Evolutionary conservation across 2,888 invertebrate species (phyloP).

Genomic region (Ctenicera cuprea): DNA sequence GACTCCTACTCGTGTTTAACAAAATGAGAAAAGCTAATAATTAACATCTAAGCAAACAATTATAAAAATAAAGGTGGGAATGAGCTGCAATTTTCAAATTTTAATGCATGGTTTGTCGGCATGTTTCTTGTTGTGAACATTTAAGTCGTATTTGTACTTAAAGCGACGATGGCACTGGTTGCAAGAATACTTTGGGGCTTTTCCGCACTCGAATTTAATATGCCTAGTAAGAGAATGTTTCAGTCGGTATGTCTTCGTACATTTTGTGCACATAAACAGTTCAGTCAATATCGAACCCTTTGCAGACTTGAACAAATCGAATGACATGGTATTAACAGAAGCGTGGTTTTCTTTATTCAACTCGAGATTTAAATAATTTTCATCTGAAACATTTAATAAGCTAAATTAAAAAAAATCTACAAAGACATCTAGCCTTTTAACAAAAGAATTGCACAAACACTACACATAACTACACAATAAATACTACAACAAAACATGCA

Average conservation of each 20-base stretch:
- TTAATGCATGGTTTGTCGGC: conserved; percentile 68
- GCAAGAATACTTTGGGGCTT: conserved; percentile 52
- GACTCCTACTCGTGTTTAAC: too few relatives aligned
- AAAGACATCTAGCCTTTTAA: background rate
- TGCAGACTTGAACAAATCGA: conserved; percentile 16
- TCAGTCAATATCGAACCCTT: conserved; percentile 59
- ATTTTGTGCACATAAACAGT: conserved; percentile 73
- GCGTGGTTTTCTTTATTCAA: background rate
- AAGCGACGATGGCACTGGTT: conserved; percentile 36
- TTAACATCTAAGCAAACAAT: too few relatives aligned
- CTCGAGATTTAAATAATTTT: background rate
- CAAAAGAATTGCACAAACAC: too few relatives aligned
- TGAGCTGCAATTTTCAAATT: conserved; percentile 60
- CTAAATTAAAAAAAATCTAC: background rate
- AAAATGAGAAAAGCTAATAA: too few relatives aligned
- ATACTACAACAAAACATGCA: too few relatives aligned
- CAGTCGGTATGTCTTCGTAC: conserved; percentile 77
- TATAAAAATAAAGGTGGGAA: too few relatives aligned
- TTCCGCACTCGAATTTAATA: conserved; percentile 60
- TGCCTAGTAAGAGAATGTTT: conserved; percentile 71
- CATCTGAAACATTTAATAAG: conserved; percentile 18
- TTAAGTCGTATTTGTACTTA: conserved; percentile 40
- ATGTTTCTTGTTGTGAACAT: conserved; percentile 63
- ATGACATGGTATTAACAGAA: conserved; percentile 18
- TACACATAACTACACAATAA: too few relatives aligned